Evolutionary conservation across 2,113 vertebrate genomes (phyloP).

Genomic region (Zosterops pallidus): DNA sequence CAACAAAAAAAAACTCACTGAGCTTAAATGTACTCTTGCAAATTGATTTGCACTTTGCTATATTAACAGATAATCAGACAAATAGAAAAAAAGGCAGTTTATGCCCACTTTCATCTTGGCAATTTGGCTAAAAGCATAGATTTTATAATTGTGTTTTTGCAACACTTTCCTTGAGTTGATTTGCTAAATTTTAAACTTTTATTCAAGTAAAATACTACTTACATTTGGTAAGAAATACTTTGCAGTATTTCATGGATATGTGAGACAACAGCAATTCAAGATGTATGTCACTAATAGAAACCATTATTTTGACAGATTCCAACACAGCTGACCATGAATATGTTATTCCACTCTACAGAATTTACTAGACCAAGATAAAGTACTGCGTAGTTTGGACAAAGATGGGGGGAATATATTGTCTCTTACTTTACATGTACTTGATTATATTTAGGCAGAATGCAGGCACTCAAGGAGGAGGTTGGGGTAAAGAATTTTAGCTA

Average conservation of each 20-base stretch:
- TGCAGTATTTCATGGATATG: background rate
- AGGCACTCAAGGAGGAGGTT: background rate
- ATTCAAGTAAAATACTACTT: conserved; percentile 41
- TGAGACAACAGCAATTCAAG: conserved; percentile 11
- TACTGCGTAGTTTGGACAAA: background rate
- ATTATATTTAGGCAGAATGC: background rate
- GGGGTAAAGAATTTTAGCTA: background rate
- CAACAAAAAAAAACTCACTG: background rate
- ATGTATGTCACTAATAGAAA: conserved; percentile 26
- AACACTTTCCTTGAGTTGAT: background rate
- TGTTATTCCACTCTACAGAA: background rate
- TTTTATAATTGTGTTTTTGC: background rate
- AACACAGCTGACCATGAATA: background rate
- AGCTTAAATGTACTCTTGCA: conserved; percentile 36
- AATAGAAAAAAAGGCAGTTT: conserved; percentile 19
- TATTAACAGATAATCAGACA: conserved; percentile 53
- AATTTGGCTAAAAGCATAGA: conserved; percentile 64
- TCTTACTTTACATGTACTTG: background rate
- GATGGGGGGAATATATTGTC: background rate
- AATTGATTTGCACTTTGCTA: conserved; percentile 56
- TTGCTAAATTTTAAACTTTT: conserved; percentile 38
- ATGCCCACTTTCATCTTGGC: background rate
- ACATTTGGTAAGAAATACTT: background rate
- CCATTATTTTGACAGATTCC: conserved; percentile 7
- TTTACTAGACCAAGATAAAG: conserved; percentile 23